Evolutionary conservation across 2,797 vertebrate genomes (phyloP), one percentile per base, ranked within the genome.

Genomic region (Enteromius unitaeniatus): DNA sequence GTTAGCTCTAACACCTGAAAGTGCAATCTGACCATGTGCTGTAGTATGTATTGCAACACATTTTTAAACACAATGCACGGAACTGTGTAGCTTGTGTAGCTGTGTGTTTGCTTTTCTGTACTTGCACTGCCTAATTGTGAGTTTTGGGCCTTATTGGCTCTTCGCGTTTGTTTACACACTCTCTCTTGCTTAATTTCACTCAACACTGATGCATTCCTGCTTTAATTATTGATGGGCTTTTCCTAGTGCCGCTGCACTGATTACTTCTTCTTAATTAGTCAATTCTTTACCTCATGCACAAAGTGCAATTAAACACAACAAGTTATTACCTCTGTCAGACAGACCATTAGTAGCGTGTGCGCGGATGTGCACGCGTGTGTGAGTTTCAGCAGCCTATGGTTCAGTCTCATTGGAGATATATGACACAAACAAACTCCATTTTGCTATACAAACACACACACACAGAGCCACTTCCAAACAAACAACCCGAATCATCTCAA

Each of bases 241-340:
- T 85, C 79, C 68, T 86, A 72, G 73, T 84, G 86, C 77, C 34
- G 78, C 79, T 15, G 72, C 86, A 79, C 87, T 88, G 88, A 88
- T 90, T 88, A 86, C 86, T 89, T 75, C 78, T 80, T 87, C 85
- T 89, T 90, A 89, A 91, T 89, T 90, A 89, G 87, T 86, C 87
- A 84, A 88, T 87, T 87, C 82, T 85, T 90, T 88, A 86, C 86
- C 88, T 88, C 83, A 68, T 70, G 82, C 86, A 84, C 87, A 85
- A 85, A 85, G 82, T 84, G 87, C 86, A 90, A 89, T 89, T 91
- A 89, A 88, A 90, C 80, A 88, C 82, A 86, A 85, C 84, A 87
- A 86, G 86, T 87, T 89, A 90, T 89, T 86, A 82, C 85, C 82
- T 80, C 89, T 81, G 81, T 86, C 83, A 80, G 81, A 62, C 73